Evolutionary conservation across 2,888 invertebrate species (phyloP), one percentile per base, ranked within the genome.

Genomic region (Cheilosia urbana): DNA sequence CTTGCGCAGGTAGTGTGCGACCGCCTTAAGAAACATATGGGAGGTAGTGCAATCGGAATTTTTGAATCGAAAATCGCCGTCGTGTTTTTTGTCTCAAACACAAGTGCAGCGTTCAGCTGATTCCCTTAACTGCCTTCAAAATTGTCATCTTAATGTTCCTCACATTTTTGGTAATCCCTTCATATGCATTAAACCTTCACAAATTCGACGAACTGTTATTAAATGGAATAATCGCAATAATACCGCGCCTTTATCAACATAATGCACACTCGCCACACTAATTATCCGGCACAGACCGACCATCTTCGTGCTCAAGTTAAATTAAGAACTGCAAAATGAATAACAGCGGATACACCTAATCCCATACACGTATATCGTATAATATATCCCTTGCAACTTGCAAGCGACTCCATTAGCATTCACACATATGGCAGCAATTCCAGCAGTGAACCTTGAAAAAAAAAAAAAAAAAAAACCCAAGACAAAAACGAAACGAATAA

Each of bases 281-380:
- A 24, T 45, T 51, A 51, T 15, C n/a, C 24, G 9, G 9, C 17
- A 27, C 9, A 17, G 45, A 15, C 6, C 51, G 30, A 9, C 30
- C 49, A n/a, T 51, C 66, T 53, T 21, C 34, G 66, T 40, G 66
- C 37, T 47, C 15, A 53, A 55, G 19, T 57, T 30, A 45, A 69
- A 55, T 60, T 47, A 60, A 60, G 60, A 60, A 37, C 60, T 27
- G 11, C 53, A 40, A 13, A 42, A 80, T 55, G 45, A 71, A 55
- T 45, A 34, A 57, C 3, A 72, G 60, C 63, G 68, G 73, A 83
- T 83, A 65, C 57, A 65, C 63, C 83, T 84, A 84, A 84, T 79
- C 69, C 77, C 53, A 51, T 69, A 51, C 68, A 42, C 13, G 13
- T 37, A 37, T 13, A 37, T 30, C 30, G 30, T 30, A 0, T 3